Base-by-base conservation (phyloP, 2,797 vertebrate species). In the Acanthornis magna region DNA sequence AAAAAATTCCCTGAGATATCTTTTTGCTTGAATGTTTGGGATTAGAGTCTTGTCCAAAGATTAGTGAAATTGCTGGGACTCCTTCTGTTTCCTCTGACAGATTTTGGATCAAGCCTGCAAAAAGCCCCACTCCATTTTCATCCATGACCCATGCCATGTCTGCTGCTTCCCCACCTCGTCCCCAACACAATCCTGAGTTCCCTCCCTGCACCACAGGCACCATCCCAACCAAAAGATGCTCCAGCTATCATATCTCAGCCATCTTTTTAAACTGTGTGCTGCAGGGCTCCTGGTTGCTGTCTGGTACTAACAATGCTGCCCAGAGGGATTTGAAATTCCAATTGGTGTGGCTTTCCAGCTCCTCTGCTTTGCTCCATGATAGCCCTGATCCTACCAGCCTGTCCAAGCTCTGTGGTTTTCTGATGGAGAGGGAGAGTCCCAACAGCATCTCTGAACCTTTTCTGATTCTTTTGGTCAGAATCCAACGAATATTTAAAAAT, bases 131-230 rank as follows among this genome's bases (percentile, higher is more conserved):
- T 54, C 48, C n/a, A 19, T 42, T 53, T 38, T 23, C 50, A 57
- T 3, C 57, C 34, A 25, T 0, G 2, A 47, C 18, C 72, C 27
- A 7, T 36, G 58, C n/a, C 26, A 9, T 0, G 20, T 10, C 60
- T 70, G 47, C 67, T n/a, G 0, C 13, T 25, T 76, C 9, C 57
- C 40, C 57, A 65, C 10, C 42, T 15, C 30, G 54, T 90, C 32
- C 50, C 10, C 63, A 34, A 5, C 3, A 40, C 23, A 23, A 21
- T 26, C 8, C 32, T 47, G 42, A 36, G 19, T 55, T 48, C 57
- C 50, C 65, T 29, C 54, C 47, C 34, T 27, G 19, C 51, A 32
- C 45, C 73, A 32, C n/a, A 51, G 55, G 19, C 9, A 27, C 36
- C 47, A 21, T 1, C 34, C 40, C 42, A 2, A 1, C 17, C 10